Percentiles rank a stretch among this genome's conserved stretches.
phyloP scores from a whole-genome alignment of 1,140 invertebrate genomes.

The Papilio polytes region DNA sequence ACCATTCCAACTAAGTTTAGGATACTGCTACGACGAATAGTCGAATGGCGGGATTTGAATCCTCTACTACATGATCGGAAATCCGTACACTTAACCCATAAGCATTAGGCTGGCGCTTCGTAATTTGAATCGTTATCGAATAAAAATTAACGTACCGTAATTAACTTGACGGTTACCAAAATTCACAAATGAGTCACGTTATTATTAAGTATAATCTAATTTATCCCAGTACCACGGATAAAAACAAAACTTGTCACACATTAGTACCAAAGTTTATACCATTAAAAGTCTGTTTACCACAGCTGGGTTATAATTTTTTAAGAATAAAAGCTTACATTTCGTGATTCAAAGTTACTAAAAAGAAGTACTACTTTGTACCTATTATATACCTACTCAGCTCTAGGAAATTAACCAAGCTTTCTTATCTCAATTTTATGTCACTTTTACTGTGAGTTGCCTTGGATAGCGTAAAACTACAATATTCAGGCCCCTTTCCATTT shows the following conservation, averaged over 20 bases:
- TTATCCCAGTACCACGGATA: not conserved
- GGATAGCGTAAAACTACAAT: not conserved
- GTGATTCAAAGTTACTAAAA: not conserved
- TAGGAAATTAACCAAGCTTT: not conserved
- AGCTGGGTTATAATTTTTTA: too few species aligned
- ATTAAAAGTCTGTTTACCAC: not conserved
- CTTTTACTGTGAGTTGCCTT: not conserved
- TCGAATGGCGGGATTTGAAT: too few species aligned
- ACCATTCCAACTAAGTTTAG: too few species aligned
- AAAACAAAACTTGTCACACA: not conserved
- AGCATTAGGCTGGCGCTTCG: too few species aligned
- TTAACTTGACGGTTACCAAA: not conserved
- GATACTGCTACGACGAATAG: too few species aligned
- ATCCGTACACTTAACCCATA: too few species aligned
- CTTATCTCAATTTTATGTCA: not conserved
- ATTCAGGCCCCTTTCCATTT: constrained; percentile 28
- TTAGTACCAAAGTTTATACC: not conserved
- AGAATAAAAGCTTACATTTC: not conserved
- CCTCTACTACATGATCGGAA: too few species aligned
- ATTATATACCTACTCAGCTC: not conserved
- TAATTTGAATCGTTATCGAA: too few species aligned
- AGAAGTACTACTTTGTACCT: not conserved
- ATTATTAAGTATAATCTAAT: not conserved
- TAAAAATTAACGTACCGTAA: not conserved
- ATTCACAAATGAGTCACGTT: not conserved